Evolutionary conservation across 2,113 vertebrate genomes (phyloP).

Genomic region (Electrona antarctica): DNA sequence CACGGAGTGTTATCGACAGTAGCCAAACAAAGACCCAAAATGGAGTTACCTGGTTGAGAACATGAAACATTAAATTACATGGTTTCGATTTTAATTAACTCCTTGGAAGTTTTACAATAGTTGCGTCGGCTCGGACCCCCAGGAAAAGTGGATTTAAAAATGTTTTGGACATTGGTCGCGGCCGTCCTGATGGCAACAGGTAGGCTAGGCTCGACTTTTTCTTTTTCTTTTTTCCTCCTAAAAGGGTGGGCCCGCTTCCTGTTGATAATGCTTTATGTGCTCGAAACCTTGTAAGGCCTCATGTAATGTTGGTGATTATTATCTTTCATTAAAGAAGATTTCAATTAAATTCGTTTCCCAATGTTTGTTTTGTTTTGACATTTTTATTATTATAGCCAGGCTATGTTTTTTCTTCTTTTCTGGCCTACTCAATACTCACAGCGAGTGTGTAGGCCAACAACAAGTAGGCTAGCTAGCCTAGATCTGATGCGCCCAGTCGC

Average conservation of each 20-base stretch:
- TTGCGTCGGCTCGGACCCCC: not conserved
- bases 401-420: too few relatives aligned
- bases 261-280: too few relatives aligned
- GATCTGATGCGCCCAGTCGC: too few relatives aligned
- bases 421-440: too few relatives aligned
- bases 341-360: too few relatives aligned
- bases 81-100: not conserved
- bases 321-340: too few relatives aligned
- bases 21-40: slow-evolving; percentile 42
- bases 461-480: too few relatives aligned
- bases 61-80: not conserved
- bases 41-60: slow-evolving; percentile 62
- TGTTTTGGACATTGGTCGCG: slow-evolving; percentile 61
- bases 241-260: slow-evolving; percentile 46
- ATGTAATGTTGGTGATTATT: too few relatives aligned
- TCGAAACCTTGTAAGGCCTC: too few relatives aligned
- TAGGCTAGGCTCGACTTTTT: slow-evolving; percentile 40
- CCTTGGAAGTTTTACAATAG: not conserved
- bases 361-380: too few relatives aligned
- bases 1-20: not conserved
- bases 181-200: slow-evolving; percentile 69
- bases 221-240: slow-evolving; percentile 2
- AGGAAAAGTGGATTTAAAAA: slow-evolving; percentile 33
- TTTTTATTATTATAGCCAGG: too few relatives aligned
- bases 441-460: too few relatives aligned